Evolutionary conservation across 2,888 invertebrate species (phyloP), one percentile per base, ranked within the genome.

Genomic region (Ceraclea dissimilis): DNA sequence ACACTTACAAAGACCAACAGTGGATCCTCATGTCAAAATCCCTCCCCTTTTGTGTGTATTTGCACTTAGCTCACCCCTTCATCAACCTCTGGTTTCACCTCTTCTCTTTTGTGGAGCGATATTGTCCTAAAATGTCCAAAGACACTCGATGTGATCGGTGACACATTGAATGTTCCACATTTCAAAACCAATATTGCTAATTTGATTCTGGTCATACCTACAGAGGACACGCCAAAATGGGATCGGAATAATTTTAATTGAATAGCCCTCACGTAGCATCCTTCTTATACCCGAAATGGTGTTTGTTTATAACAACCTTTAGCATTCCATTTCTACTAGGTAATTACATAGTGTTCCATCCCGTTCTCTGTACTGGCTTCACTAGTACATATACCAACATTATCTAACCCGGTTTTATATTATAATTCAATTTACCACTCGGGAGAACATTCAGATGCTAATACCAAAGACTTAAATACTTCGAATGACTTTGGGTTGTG

Each of bases 111-210:
- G 26, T 46, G 10, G 21, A 21, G 50, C 31, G 49, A 54, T 54
- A 54, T 49, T 49, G 49, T 39, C 49, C 49, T 26, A 26, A 54
- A 43, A 49, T 54, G 52, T 56, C 52, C 43, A 44, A 50, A 47
- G 48, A 50, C 54, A 51, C 57, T 57, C 52, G 50, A 51, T 54
- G 33, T 54, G 57, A 49, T 51, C 54, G 51, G 51, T 48, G 51
- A 51, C 50, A 22, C 43, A 49, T 55, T 26, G 50, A 54, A 49
- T 44, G 31, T 22, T 50, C 18, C 18, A 48, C 43, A 50, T 54
- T 54, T 43, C 54, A 54, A 39, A 54, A 47, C 47, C 47, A 18
- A 47, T 47, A 47, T 47, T 47, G 20, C 47, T 47, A 47, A 47
- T 47, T 47, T 47, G 47, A 18, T 47, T 19, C 20, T 47, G 47